Conservation (phyloP, 2,888 invertebrate species). For the Sipha maydis region DNA sequence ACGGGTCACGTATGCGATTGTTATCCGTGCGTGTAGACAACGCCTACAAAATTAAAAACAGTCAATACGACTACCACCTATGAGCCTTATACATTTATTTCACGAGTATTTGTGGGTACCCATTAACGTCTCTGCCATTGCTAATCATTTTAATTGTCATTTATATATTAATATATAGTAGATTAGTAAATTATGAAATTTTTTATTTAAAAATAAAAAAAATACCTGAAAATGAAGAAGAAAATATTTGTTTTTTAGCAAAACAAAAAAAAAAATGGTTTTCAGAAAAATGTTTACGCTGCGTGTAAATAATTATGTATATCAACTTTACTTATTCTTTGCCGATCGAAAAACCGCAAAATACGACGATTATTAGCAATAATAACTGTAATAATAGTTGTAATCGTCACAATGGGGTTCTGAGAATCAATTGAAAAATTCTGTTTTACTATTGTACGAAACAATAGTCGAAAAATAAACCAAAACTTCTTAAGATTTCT, state of each 20-base stretch:
- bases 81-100: background rate
- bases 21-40: conserved; percentile 23
- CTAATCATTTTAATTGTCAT: background rate
- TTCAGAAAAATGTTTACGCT: background rate
- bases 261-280: background rate
- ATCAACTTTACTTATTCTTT: background rate
- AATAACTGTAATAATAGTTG: background rate
- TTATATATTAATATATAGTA: background rate
- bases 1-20: conserved; percentile 55
- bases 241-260: background rate
- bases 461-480: background rate
- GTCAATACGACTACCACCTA: background rate
- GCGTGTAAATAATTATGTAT: background rate
- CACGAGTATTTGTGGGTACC: background rate
- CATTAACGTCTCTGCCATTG: background rate
- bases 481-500: background rate
- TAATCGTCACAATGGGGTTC: background rate
- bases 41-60: conserved; percentile 13
- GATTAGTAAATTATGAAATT: background rate
- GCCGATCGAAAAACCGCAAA: background rate
- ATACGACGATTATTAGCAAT: background rate
- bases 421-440: background rate
- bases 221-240: background rate
- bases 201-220: too few relatives aligned
- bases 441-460: background rate